Evolutionary conservation across 2,888 invertebrate genomes (phyloP).

Genomic region (Noctua fimbriata): DNA sequence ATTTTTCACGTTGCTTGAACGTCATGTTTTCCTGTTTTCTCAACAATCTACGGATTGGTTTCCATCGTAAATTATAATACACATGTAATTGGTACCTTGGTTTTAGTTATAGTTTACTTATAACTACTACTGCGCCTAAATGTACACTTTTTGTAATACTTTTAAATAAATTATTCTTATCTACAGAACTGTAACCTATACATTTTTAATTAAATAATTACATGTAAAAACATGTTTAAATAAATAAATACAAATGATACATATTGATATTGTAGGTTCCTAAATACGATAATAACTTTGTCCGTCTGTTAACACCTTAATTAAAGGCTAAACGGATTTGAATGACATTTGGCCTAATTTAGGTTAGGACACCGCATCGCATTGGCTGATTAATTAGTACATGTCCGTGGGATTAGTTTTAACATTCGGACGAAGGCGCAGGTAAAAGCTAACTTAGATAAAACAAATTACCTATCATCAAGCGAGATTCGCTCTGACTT

Average conservation of each 20-base stretch:
- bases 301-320: background rate
- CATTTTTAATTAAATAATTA: too few species aligned
- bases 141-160: too few species aligned
- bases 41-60: background rate
- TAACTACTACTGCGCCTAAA: too few species aligned
- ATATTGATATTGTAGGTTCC: background rate
- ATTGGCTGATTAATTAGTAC: background rate
- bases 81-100: too few species aligned
- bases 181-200: too few species aligned
- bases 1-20: background rate
- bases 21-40: conserved; percentile 3
- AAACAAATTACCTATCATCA: background rate
- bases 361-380: background rate
- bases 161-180: too few species aligned
- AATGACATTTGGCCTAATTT: background rate
- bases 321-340: background rate
- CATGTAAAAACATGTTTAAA: too few species aligned
- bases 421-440: background rate
- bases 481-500: too few species aligned
- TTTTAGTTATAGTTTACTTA: too few species aligned
- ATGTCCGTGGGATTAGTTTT: background rate
- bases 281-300: background rate
- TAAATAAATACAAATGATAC: too few species aligned
- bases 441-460: background rate
- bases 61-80: background rate